phyloP scores from a whole-genome alignment of 2,113 vertebrate genomes.

The Calidris pygmaea region DNA sequence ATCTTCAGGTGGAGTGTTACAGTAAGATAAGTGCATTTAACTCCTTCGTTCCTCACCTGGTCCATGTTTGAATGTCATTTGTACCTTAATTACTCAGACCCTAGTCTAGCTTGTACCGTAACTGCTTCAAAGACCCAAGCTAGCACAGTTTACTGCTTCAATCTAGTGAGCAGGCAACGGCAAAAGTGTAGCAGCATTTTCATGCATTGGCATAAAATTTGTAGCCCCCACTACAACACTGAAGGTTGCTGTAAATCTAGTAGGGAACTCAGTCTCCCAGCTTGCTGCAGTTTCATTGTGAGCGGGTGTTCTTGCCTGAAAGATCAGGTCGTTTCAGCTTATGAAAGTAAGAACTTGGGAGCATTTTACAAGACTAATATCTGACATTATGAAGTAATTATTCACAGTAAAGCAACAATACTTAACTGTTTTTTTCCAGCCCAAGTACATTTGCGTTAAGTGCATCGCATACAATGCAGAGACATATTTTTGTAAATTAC shows the following conservation, averaged over 20 bases:
- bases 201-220: neutral
- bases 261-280: neutral
- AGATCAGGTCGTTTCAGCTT: neutral
- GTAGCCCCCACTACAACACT: neutral
- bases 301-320: neutral
- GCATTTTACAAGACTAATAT: neutral
- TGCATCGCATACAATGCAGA: neutral
- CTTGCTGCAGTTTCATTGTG: neutral
- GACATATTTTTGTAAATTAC: constrained; percentile 20
- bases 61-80: neutral
- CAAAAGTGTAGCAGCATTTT: neutral
- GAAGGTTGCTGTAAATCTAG: neutral
- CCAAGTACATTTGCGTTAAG: neutral
- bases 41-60: neutral
- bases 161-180: neutral
- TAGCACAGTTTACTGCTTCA: neutral
- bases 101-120: neutral
- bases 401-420: constrained; percentile 1
- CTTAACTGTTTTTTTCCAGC: neutral
- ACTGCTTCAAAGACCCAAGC: neutral
- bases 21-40: neutral
- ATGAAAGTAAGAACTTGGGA: neutral
- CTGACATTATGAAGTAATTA: neutral
- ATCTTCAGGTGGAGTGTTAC: neutral
- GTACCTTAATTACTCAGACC: neutral